These are phyloP conservation scores for Myripristis murdjan DNA, from an alignment of 2,797 vertebrate species.

Conservation along the genomic window DNA sequence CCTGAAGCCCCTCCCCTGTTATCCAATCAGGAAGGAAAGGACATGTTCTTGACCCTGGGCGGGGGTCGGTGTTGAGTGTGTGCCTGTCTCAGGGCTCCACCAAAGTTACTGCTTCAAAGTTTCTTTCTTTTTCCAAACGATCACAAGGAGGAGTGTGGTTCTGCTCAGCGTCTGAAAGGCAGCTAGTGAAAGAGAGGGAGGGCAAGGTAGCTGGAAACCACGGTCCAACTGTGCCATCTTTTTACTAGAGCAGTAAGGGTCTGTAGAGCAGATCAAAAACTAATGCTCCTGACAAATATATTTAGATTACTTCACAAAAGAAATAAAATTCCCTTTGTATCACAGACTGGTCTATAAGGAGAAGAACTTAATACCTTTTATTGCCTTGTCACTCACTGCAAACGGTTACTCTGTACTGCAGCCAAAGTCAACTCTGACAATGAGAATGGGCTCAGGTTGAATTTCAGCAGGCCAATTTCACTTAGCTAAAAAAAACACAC, in stretches of 20 bases:
- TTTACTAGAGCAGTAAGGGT: constrained; percentile 38
- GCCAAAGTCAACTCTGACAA: constrained; percentile 76
- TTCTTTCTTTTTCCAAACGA: neutral
- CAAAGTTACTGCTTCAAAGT: neutral
- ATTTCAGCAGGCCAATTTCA: constrained; percentile 70
- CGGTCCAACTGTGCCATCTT: constrained; percentile 43
- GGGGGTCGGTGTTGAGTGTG: constrained; percentile 25
- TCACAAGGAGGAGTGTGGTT: neutral
- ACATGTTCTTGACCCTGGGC: constrained; percentile 43
- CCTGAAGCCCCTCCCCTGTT: constrained; percentile 66
- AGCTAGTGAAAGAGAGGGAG: neutral
- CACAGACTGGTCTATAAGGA: constrained; percentile 34
- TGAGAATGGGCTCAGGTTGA: constrained; percentile 59
- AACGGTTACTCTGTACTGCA: constrained; percentile 43
- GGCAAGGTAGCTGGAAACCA: neutral
- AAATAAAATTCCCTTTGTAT: constrained; percentile 72
- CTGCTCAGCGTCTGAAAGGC: neutral
- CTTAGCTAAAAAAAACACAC: constrained; percentile 71
- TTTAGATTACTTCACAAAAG: constrained; percentile 55
- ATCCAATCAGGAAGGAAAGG: constrained; percentile 76
- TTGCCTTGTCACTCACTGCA: constrained; percentile 68
- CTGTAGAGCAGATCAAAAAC: constrained; percentile 8
- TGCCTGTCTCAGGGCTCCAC: neutral
- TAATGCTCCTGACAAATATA: constrained; percentile 52
- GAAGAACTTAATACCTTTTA: constrained; percentile 60